A percentile compares a stretch with the other conserved stretches of the same genome.
phyloP scores from a whole-genome alignment of 2,113 vertebrate genomes.

The Acrocephalus arundinaceus region DNA sequence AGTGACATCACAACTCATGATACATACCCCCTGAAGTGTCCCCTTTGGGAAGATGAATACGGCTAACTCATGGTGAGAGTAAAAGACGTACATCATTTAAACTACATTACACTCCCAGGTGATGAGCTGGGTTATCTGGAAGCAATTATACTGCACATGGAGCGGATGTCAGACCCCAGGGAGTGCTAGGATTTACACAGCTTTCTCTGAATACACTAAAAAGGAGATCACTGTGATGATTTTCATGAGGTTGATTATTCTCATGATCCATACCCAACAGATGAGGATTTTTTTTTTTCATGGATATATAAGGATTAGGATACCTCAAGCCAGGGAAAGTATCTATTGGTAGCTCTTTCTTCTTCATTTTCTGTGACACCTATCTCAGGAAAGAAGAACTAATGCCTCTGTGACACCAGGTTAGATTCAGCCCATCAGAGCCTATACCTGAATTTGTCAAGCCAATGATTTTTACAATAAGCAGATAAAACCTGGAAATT shows the following conservation, averaged over 20 bases:
- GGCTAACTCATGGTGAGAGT: background rate
- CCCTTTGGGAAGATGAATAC: background rate
- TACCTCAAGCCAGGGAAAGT: background rate
- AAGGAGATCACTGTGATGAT: background rate
- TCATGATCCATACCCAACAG: background rate
- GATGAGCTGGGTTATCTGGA: background rate
- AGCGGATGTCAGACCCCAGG: background rate
- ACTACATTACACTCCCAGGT: background rate
- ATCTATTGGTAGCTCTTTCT: background rate
- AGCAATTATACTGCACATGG: background rate
- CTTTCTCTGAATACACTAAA: background rate
- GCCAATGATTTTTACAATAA: background rate
- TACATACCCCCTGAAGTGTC: background rate
- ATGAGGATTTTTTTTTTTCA: background rate
- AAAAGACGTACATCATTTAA: background rate
- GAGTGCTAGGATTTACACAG: background rate
- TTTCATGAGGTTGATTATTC: background rate
- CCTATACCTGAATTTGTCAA: background rate
- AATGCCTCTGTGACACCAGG: background rate
- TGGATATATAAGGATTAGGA: background rate
- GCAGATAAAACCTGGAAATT: background rate
- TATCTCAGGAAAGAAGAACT: background rate
- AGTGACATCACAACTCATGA: constrained; percentile 6
- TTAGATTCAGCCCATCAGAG: background rate
- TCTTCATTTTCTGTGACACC: background rate